Base-by-base conservation (phyloP, 1,140 invertebrate species). In the Pissodes strobi region DNA sequence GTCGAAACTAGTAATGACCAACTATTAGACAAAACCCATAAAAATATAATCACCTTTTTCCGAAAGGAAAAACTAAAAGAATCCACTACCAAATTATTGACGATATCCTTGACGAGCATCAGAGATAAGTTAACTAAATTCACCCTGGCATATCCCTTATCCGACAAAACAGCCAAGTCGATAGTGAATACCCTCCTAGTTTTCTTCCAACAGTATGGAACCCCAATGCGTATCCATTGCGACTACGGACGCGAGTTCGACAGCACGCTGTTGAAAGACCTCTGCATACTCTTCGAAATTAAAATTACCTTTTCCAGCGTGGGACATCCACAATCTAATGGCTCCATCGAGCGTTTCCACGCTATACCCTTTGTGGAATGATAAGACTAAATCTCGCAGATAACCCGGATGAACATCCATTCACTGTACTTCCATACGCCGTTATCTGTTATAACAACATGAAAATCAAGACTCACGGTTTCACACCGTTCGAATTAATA, bases 311-410 rank as follows among this genome's bases (percentile, higher is more conserved):
- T 34, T 34, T 56, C n/a, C n/a, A n/a, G n/a, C n/a, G n/a, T n/a
- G n/a, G n/a, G n/a, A n/a, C n/a, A n/a, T n/a, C n/a, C n/a, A n/a
- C 58, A 61, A 62, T 48, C 38, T 8, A 67, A 67, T 17, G 66
- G 66, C 21, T 64, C 59, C 4, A 2, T 67, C 38, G 68, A 69
- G 64, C 38, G 65, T 10, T 69, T 67, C 17, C 68, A 69, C 37
- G 30, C 64, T 1, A 69, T n/a, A n/a, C 65, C 2, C 23, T 69
- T 10, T 15, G 22, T 12, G 65, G 67, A 66, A 67, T 60, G 53
- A 55, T 69, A 8, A 51, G 55, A 55, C 18, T 21, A 8, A 10
- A 61, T 45, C 10, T 22, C 17, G 21, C 49, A 22, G 66, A 64
- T 4, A 48, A 51, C 48, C 66, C 59, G 4, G 34, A 67, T 25